phyloP scores from a whole-genome alignment of 2,113 vertebrate species.

The Callaeas wilsoni region DNA sequence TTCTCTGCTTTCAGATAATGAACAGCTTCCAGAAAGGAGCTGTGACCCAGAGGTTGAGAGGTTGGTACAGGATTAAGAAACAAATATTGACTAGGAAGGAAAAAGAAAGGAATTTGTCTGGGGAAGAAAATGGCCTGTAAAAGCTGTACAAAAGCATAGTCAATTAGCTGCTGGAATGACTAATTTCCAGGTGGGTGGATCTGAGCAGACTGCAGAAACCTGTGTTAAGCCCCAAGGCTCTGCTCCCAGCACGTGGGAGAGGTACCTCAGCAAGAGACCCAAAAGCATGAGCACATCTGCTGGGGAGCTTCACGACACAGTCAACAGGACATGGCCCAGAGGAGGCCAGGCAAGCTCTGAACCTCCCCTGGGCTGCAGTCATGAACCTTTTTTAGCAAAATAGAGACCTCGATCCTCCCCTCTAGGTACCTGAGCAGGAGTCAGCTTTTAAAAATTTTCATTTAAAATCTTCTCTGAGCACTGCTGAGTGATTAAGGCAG shows the following conservation, averaged over 20 bases:
- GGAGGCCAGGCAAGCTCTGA: background rate
- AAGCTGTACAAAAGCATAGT: background rate
- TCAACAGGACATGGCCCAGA: background rate
- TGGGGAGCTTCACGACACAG: background rate
- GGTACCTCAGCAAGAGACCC: background rate
- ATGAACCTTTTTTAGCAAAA: background rate
- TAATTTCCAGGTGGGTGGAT: slow-evolving; percentile 57
- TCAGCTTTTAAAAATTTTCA: background rate
- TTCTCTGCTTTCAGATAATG: background rate
- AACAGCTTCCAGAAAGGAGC: background rate
- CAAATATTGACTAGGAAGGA: background rate
- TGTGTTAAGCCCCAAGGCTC: background rate
- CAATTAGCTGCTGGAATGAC: slow-evolving; percentile 46
- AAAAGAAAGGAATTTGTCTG: background rate
- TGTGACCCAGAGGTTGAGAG: background rate
- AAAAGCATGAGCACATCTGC: accelerated
- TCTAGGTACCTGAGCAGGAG: background rate
- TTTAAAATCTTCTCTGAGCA: background rate
- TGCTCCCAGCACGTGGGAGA: background rate
- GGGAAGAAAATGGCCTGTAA: background rate
- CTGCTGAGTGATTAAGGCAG: background rate
- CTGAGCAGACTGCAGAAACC: slow-evolving; percentile 6
- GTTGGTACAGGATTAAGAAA: background rate
- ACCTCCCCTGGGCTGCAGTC: background rate
- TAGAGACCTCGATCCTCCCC: background rate